Evolutionary conservation across 2,797 vertebrate species (phyloP).

Genomic region (Enteromius fasciolatus): DNA sequence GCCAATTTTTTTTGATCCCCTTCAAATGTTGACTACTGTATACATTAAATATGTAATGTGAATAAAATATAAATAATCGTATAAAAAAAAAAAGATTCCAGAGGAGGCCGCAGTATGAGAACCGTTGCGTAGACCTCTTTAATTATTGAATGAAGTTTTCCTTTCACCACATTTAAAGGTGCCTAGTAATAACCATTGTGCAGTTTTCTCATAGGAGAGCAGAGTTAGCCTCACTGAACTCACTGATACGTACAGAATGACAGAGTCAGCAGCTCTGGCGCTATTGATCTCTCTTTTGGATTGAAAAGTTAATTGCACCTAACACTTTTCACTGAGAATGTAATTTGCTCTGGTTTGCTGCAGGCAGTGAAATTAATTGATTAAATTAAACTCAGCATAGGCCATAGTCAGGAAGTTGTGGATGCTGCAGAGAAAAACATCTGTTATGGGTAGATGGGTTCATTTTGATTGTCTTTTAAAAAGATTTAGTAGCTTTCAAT

Average conservation of each 20-base stretch:
- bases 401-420: conserved; percentile 50
- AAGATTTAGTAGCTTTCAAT: conserved; percentile 42
- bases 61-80: no score
- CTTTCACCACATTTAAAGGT: neutral
- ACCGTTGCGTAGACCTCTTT: neutral
- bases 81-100: neutral
- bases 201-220: conserved; percentile 18
- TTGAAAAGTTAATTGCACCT: conserved; percentile 64
- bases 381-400: conserved; percentile 61
- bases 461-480: conserved; percentile 21
- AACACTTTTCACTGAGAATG: conserved; percentile 56
- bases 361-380: conserved; percentile 65
- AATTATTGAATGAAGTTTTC: neutral
- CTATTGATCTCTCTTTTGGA: conserved; percentile 53
- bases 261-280: conserved; percentile 59
- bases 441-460: conserved; percentile 11
- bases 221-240: conserved; percentile 22
- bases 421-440: conserved; percentile 36
- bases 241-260: conserved; percentile 29
- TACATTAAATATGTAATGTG: no score
- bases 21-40: no score
- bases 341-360: conserved; percentile 61
- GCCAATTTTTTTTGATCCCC: no score
- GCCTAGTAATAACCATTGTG: conserved; percentile 26
- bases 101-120: neutral